Conservation (phyloP, 2,888 invertebrate genomes). For the Kryphioiulus occultus region DNA sequence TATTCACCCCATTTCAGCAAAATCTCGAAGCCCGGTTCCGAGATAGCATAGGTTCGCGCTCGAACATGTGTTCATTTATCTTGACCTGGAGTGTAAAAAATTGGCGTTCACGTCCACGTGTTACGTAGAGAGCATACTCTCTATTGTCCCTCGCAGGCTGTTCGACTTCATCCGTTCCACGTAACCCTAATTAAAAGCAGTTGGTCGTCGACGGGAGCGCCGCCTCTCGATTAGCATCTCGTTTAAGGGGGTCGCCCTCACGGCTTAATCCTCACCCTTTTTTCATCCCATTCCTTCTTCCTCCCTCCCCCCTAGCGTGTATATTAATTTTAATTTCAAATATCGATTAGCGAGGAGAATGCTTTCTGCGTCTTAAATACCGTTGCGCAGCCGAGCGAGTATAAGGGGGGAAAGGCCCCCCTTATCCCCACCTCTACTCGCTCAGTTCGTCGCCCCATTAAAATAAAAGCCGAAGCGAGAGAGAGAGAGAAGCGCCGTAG, state of each 20-base stretch:
- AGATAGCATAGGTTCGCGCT: too few species aligned
- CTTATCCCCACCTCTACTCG: neutral
- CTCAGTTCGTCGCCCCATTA: neutral
- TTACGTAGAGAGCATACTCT: too few species aligned
- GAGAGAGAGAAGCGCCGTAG: neutral
- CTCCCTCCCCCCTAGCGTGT: neutral
- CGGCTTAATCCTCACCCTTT: neutral
- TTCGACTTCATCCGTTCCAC: neutral
- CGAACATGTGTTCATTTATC: too few species aligned
- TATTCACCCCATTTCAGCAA: too few species aligned
- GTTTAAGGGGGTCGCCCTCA: neutral
- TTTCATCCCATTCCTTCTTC: neutral
- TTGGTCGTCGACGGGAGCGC: neutral
- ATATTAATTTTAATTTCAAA: conserved; percentile 12
- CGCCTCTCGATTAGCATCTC: neutral
- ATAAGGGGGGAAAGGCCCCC: too few species aligned
- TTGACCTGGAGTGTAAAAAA: too few species aligned
- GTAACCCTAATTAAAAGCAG: neutral
- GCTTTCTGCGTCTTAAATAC: neutral
- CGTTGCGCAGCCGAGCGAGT: neutral
- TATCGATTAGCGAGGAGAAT: neutral
- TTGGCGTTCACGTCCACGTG: too few species aligned
- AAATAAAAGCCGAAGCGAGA: neutral
- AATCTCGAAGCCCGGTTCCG: too few species aligned
- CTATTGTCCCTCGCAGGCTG: neutral